These are phyloP conservation scores for Fregata magnificens DNA, from an alignment of 2,113 vertebrate species.

Conservation along the genomic window DNA sequence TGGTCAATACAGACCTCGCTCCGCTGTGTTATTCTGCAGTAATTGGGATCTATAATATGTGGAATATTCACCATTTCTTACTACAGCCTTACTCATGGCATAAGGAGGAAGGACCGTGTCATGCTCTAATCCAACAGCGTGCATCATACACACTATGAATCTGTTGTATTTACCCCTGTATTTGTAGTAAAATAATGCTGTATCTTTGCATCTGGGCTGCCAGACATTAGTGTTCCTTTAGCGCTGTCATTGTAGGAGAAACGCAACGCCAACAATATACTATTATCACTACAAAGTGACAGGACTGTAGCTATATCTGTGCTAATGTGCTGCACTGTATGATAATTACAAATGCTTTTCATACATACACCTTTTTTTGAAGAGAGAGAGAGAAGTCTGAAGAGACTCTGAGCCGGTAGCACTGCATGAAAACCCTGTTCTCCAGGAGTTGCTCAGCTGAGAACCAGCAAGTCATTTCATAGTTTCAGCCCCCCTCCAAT, in stretches of 20 bases:
- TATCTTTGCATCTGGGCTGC: neutral
- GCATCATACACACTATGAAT: neutral
- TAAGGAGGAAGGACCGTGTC: neutral
- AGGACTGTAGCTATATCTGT: slow-evolving; percentile 12
- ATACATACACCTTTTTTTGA: neutral
- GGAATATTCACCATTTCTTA: neutral
- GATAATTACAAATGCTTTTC: slow-evolving; percentile 52
- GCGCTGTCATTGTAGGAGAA: neutral
- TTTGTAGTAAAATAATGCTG: neutral
- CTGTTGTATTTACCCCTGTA: neutral
- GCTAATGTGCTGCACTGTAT: slow-evolving; percentile 17
- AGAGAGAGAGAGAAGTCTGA: neutral
- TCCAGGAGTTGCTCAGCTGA: neutral
- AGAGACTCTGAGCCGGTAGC: neutral
- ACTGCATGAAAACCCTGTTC: neutral
- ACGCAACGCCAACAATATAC: neutral
- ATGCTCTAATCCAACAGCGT: neutral
- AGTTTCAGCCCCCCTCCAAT: neutral
- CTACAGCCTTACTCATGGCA: neutral
- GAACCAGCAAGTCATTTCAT: neutral
- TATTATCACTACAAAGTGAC: slow-evolving; percentile 55
- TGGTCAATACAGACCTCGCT: neutral
- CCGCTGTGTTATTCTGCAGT: neutral
- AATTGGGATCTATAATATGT: neutral
- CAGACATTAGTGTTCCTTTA: neutral